Evolutionary conservation across 2,113 vertebrate species (phyloP), one percentile per base, ranked within the genome.

Genomic region (Channa argus): DNA sequence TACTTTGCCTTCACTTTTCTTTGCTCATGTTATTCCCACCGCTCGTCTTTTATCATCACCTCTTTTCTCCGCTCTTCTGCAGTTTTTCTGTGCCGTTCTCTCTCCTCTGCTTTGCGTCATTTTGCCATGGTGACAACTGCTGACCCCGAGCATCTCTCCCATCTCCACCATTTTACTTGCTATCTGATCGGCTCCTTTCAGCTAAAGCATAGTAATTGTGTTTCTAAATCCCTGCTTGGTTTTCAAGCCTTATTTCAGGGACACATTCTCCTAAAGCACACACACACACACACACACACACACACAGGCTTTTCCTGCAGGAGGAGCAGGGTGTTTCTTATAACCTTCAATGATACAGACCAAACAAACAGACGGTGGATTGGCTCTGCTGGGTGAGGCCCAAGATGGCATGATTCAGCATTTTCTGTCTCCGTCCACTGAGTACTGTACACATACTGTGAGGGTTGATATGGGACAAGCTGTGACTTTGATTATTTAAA

Each of bases 151-250:
- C 72, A 66, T 87, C 82, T 74, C 70, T 71, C 60, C 62, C 72
- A 74, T 83, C 82, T 77, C 79, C 38, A n/a, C 60, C 73, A 71
- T 74, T 87, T 84, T 82, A 78, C 83, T 86, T 53, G 2, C 77
- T 84, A 86, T 87, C 79, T 83, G 83, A 89, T 89, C 52, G n/a
- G 39, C 77, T 69, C 63, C 37, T 74, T 65, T 78, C 41, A 89
- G 89, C 91, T 86, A 77, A 85, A 78, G 63, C 59, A 14, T 13
- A 70, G 63, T 87, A 91, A 91, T 91, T 91, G 83, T 87, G 74
- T 91, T 87, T 91, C 83, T 69, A 80, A 84, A 84, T 85, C 85
- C 77, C 84, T 13, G 38, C 71, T 43, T 71, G 86, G 72, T 66
- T 72, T 78, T 84, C 72, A 51, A 68, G 41, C 76, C 59, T 74